Evolutionary conservation across 1,140 invertebrate species (phyloP), one percentile per base, ranked within the genome.

Genomic region (Danaus melanippus): DNA sequence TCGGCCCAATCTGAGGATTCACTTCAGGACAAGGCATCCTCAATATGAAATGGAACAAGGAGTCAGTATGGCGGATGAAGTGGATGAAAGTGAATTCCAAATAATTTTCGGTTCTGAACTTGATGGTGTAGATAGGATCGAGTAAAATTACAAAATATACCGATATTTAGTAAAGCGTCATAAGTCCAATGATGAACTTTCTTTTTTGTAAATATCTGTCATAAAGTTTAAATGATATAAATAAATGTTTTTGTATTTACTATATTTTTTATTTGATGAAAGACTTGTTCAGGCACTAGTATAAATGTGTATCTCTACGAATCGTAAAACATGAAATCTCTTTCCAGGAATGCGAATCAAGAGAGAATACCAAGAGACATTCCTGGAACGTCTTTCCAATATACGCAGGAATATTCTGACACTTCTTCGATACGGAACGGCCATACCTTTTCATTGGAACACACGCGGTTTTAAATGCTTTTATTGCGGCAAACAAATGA

Each of bases 1-100:
- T 62, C 68, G 74, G 2, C 60, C 72, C 7, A 82, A 80, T 60
- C 64, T 82, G 21, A 78, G 66, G 42, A 67, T 75, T 52, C 83
- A 86, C 55, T 61, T 76, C 11, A 72, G 56, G 46, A 76, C 64
- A 11, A 61, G 67, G n/a, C 83, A 86, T 53, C 59, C 63, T 0
- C 46, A 70, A 15, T 55, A 64, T 12, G 58, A 55, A n/a, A 39
- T 54, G 3, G 58, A 66, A 17, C 53, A 67, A 54, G 44, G 11
- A 4, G 11, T 60, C 3, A 53, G 21, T 10, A 51, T 67, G 7
- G 56, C 59, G 0, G 69, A 74, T 17, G 67, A 68, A 8, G 58
- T 71, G 0, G 71, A 72, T 48, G 71, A 73, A 0, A 57, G 50
- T 8, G 71, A 73, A 46, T 53, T 76, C 0, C 66, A 77, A 47